Base-by-base conservation (phyloP, 1,140 invertebrate genomes). In the Tetragonula clypearis region DNA sequence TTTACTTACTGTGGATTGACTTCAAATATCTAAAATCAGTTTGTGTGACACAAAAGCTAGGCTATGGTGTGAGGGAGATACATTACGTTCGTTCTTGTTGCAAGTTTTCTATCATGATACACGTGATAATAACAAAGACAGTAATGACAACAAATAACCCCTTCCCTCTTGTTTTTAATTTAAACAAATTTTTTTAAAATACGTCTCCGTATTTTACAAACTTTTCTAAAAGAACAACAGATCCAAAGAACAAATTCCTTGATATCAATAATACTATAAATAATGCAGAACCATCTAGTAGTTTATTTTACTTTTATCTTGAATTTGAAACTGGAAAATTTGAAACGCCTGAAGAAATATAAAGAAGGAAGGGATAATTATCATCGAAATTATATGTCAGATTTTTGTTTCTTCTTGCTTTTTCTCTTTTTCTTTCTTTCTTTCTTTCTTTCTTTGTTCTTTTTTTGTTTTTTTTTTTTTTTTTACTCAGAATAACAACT, bases 1-100 rank as follows among this genome's bases (percentile, higher is more conserved):
- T 94, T 93, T 94, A 94, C 93, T 94, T 95, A 94, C 93, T 94
- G 93, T 94, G 92, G 88, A 90, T 92, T 89, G 90, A 92, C 91
- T 91, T 90, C 88, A 94, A 91, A 93, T 93, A 93, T 92, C 91
- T 93, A 94, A 90, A 92, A 93, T 93, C 87, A 87, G 93, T 92
- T 35, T 86, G 87, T 93, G 91, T 92, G 90, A 94, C 93, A 94
- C 91, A 93, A 92, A 94, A 94, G 92, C 92, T 94, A 93, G 82
- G 89, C 89, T 88, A 91, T 92, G 87, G 87, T 91, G 91, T 92
- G 91, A 91, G 90, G 91, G 81, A 91, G 69, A 88, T 90, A 89
- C 83, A 85, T 88, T 88, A 88, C 86, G 85, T 92, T 91, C 86
- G 87, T 91, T 91, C 86, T 90, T 86, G 88, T 92, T 91, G 90